phyloP scores from a whole-genome alignment of 2,888 invertebrate species.

The Habrosyne pyritoides region DNA sequence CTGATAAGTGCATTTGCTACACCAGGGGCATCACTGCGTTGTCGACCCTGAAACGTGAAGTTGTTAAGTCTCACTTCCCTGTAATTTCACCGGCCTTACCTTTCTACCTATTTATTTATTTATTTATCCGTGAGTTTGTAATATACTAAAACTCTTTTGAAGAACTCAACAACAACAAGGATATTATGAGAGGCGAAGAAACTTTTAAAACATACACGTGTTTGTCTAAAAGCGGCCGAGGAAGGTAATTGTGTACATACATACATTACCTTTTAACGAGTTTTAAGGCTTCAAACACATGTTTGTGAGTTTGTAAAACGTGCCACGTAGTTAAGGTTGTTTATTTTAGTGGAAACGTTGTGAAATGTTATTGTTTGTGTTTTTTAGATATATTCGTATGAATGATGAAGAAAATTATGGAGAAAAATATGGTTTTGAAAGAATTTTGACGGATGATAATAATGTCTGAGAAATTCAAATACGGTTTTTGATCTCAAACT shows the following conservation, averaged over 20 bases:
- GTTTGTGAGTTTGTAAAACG: not conserved
- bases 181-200: not conserved
- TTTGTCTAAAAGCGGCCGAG: not conserved
- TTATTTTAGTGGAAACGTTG: not conserved
- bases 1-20: too few relatives aligned
- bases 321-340: not conserved
- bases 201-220: not conserved
- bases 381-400: too few relatives aligned
- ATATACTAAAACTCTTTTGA: not conserved
- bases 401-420: not conserved
- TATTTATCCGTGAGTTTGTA: not conserved
- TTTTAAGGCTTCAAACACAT: not conserved
- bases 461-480: too few relatives aligned
- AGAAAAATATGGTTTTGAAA: too few relatives aligned
- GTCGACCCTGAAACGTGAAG: too few relatives aligned
- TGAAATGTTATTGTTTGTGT: too few relatives aligned
- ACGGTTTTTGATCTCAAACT: too few relatives aligned
- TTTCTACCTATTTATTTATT: too few relatives aligned
- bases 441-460: too few relatives aligned
- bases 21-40: too few relatives aligned
- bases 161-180: not conserved
- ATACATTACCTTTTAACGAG: not conserved
- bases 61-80: too few relatives aligned
- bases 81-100: too few relatives aligned
- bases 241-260: not conserved